phyloP scores from a whole-genome alignment of 2,888 invertebrate species.

The Campoplex capitator region DNA sequence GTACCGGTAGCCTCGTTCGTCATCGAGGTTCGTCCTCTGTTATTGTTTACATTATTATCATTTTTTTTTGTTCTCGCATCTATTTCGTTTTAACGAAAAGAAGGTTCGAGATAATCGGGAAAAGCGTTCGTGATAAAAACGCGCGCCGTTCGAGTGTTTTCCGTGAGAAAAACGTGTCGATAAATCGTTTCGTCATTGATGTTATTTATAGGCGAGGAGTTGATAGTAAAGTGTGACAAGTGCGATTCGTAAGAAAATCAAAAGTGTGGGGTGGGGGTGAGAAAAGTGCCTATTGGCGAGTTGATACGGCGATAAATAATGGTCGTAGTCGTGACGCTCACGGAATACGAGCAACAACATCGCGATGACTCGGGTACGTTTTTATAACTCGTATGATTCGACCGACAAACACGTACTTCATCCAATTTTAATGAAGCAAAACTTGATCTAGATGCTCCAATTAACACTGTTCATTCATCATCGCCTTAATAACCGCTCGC shows the following conservation, averaged over 20 bases:
- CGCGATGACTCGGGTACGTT: constrained; percentile 78
- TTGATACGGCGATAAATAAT: constrained; percentile 72
- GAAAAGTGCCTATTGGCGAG: constrained; percentile 10
- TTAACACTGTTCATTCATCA: constrained; percentile 24
- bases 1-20: constrained; percentile 75
- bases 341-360: constrained; percentile 79
- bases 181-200: neutral
- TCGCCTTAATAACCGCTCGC: neutral
- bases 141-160: neutral
- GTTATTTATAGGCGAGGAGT: neutral
- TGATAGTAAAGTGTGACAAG: neutral
- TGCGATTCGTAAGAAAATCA: neutral
- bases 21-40: constrained; percentile 35
- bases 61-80: neutral
- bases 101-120: too few relatives aligned
- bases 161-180: neutral
- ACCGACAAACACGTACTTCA: too few relatives aligned
- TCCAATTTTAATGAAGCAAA: constrained; percentile 1
- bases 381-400: neutral
- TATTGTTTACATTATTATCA: neutral
- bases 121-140: neutral
- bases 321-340: constrained; percentile 81
- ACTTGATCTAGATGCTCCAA: constrained; percentile 6
- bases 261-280: neutral
- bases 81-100: too few relatives aligned